Conservation (phyloP, 2,888 invertebrate species). For the Drosophila colorata region DNA sequence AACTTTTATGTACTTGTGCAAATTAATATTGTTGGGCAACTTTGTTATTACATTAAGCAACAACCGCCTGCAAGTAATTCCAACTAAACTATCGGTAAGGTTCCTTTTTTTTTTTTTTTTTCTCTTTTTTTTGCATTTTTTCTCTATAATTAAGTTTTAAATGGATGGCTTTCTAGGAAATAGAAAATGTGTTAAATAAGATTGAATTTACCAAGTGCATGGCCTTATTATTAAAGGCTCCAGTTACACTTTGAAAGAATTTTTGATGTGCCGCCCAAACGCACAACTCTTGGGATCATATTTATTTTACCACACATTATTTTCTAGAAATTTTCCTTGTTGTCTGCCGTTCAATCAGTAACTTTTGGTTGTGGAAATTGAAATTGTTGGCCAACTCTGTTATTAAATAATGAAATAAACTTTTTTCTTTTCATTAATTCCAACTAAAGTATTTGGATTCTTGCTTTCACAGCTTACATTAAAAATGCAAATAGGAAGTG, state of each 20-base stretch:
- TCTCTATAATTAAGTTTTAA: background rate
- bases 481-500: background rate
- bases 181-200: background rate
- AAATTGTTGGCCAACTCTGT: background rate
- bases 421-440: background rate
- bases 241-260: slow-evolving; percentile 1
- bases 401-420: no score
- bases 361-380: background rate
- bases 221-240: background rate
- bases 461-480: background rate
- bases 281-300: slow-evolving; percentile 13
- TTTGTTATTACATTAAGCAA: background rate
- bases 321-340: background rate
- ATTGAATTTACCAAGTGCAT: background rate
- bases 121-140: background rate
- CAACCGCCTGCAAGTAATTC: background rate
- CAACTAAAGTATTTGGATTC: background rate
- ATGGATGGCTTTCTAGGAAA: background rate
- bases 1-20: background rate
- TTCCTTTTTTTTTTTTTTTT: background rate
- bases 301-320: slow-evolving; percentile 2
- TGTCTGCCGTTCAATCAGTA: background rate
- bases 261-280: background rate
- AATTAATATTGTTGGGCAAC: background rate
- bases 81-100: background rate